Conservation (phyloP, 1,140 invertebrate genomes). For the Conus betulinus region DNA sequence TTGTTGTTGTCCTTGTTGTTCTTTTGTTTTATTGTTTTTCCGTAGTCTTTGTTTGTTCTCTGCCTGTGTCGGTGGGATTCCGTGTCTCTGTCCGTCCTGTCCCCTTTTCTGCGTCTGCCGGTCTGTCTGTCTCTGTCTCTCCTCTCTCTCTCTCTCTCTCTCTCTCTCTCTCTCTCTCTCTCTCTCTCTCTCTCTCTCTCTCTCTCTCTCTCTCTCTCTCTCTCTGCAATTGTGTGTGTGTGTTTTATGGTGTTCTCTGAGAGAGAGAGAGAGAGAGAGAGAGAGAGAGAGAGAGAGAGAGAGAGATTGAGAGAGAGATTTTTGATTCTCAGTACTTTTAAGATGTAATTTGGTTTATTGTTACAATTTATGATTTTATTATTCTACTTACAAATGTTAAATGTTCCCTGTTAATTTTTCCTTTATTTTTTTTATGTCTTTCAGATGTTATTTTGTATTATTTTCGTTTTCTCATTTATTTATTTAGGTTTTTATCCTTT, state of each 20-base stretch:
- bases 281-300: not conserved
- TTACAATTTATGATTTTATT: too few species aligned
- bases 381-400: too few species aligned
- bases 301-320: not conserved
- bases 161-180: not conserved
- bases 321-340: too few species aligned
- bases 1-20: not conserved
- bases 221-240: not conserved
- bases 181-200: not conserved
- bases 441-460: too few species aligned
- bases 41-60: not conserved
- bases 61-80: too few species aligned
- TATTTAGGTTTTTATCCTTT: too few species aligned
- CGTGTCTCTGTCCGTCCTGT: too few species aligned
- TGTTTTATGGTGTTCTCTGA: too few species aligned
- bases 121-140: not conserved
- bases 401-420: too few species aligned
- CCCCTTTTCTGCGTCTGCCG: not conserved
- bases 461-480: too few species aligned
- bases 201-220: not conserved
- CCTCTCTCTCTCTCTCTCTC: not conserved
- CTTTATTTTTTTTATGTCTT: too few species aligned
- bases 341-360: too few species aligned
- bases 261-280: not conserved
- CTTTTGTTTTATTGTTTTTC: not conserved